Evolutionary conservation across 92 coral and sea anemone species (phyloP).

Genomic region (Montipora capitata): DNA sequence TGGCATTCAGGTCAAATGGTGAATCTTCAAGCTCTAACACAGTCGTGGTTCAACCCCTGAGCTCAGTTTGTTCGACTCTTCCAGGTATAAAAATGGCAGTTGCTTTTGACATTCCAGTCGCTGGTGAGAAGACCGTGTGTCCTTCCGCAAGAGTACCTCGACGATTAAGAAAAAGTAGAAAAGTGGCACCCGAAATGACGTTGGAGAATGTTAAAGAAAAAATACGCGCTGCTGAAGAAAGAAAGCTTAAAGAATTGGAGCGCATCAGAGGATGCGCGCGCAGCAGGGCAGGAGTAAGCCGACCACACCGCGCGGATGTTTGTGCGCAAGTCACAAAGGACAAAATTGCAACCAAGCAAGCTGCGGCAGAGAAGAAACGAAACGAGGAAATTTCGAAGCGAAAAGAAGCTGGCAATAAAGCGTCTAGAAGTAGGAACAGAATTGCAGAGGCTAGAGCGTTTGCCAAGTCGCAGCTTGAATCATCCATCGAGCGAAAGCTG

Average conservation of each 20-base stretch:
- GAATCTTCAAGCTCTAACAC: conserved; percentile 8
- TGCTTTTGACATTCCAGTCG: conserved; percentile 30
- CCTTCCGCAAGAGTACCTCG: conserved; percentile 19
- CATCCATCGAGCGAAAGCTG: conserved; percentile 26
- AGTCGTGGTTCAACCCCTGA: conserved; percentile 17
- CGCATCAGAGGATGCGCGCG: conserved; percentile 25
- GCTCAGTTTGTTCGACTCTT: conserved; percentile 9
- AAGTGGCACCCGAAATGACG: not conserved
- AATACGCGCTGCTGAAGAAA: conserved; percentile 31
- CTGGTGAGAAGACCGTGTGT: not conserved
- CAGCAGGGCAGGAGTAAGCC: conserved; percentile 6
- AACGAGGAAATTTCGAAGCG: conserved; percentile 20
- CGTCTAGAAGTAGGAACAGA: conserved; percentile 6
- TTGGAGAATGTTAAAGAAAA: conserved; percentile 3
- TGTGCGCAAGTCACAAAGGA: conserved; percentile 15
- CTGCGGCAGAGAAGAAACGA: conserved; percentile 31
- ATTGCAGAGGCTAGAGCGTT: conserved; percentile 22
- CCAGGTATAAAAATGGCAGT: conserved; percentile 17
- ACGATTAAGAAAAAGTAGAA: conserved; percentile 14
- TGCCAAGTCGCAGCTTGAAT: conserved; percentile 32
- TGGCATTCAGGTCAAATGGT: conserved; percentile 6
- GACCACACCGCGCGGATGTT: conserved; percentile 41
- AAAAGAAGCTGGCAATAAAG: conserved; percentile 32
- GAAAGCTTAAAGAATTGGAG: conserved; percentile 36
- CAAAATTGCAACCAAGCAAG: conserved; percentile 33